These are phyloP conservation scores for Spinus pinus DNA, from an alignment of 2,797 vertebrate species.

Conservation along the genomic window DNA sequence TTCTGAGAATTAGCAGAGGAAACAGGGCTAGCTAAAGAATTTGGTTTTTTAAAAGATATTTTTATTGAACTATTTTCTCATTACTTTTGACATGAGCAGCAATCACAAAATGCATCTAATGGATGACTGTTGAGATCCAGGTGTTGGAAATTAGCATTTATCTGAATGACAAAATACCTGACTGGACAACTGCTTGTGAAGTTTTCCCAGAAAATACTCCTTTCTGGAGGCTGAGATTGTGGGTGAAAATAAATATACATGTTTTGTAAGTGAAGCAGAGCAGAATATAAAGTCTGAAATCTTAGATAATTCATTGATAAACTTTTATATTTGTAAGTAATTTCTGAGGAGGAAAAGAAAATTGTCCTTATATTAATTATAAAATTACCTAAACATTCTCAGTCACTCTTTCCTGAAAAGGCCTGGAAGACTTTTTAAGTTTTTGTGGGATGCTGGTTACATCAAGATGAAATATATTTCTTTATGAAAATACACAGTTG, in stretches of 20 bases:
- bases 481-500: background rate
- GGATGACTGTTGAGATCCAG: background rate
- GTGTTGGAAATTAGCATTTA: background rate
- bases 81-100: background rate
- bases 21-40: background rate
- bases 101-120: background rate
- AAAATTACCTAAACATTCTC: background rate
- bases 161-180: background rate
- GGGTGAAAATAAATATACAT: background rate
- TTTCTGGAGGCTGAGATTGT: background rate
- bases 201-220: background rate
- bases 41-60: background rate
- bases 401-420: background rate
- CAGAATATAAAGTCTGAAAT: background rate
- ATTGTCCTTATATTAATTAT: background rate
- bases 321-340: background rate
- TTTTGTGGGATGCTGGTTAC: background rate
- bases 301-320: background rate
- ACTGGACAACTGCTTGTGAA: fast-evolving
- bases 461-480: background rate
- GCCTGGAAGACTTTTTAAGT: background rate
- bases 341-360: background rate
- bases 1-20: background rate
- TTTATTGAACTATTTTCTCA: background rate
- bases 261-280: background rate